phyloP scores from a whole-genome alignment of 2,797 vertebrate species.

The Anguilla pacifica region DNA sequence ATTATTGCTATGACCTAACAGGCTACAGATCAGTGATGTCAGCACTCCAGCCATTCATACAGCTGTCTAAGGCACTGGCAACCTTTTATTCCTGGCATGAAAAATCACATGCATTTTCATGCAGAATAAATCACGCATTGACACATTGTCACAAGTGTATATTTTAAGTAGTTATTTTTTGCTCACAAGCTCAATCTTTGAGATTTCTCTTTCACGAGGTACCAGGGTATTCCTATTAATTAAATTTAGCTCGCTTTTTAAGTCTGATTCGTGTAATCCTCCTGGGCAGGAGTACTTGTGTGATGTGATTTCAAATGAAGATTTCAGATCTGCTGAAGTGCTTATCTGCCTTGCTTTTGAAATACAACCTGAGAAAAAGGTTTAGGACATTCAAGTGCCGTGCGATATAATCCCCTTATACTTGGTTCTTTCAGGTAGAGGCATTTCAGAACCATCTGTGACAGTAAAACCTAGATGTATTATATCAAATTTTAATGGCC shows the following conservation, averaged over 20 bases:
- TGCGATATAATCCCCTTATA: slow-evolving; percentile 63
- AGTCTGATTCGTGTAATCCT: slow-evolving; percentile 82
- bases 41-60: neutral
- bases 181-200: slow-evolving; percentile 76
- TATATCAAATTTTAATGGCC: neutral
- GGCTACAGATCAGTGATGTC: slow-evolving; percentile 54
- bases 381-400: slow-evolving; percentile 69
- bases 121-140: neutral
- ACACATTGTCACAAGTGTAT: neutral
- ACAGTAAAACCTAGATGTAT: slow-evolving; percentile 45
- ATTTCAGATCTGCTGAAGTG: slow-evolving; percentile 75
- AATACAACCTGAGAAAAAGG: slow-evolving; percentile 76
- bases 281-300: slow-evolving; percentile 76
- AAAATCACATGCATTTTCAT: neutral
- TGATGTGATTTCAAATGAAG: slow-evolving; percentile 81
- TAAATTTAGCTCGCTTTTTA: slow-evolving; percentile 78
- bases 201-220: slow-evolving; percentile 79
- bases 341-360: slow-evolving; percentile 75
- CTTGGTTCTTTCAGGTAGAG: slow-evolving; percentile 42
- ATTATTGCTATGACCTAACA: slow-evolving; percentile 72
- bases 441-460: slow-evolving; percentile 41
- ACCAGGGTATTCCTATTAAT: slow-evolving; percentile 74
- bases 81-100: neutral
- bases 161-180: slow-evolving; percentile 21
- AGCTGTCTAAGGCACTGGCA: neutral